phyloP scores from a whole-genome alignment of 2,113 vertebrate species.

The Istiophorus platypterus region DNA sequence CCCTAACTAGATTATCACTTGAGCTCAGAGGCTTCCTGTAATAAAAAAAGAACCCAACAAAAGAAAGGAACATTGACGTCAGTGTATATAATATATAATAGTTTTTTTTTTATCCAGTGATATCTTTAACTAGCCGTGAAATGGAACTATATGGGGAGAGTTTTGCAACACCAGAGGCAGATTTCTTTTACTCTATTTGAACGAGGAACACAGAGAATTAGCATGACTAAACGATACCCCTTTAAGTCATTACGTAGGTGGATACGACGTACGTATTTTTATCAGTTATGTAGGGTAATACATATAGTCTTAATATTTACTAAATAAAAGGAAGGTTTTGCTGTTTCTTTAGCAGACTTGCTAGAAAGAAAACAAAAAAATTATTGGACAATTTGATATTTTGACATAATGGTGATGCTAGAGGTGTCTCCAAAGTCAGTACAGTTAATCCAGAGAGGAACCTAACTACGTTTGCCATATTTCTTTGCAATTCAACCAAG shows the following conservation, averaged over 20 bases:
- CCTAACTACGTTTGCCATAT: no score
- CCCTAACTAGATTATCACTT: conserved; percentile 16
- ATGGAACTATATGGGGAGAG: neutral
- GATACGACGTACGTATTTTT: neutral
- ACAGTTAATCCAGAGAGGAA: no score
- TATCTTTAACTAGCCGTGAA: conserved; percentile 28
- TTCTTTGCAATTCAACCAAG: no score
- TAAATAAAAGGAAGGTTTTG: no score
- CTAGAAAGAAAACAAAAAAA: no score
- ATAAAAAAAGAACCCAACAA: conserved; percentile 25
- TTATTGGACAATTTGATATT: no score
- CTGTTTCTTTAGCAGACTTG: no score
- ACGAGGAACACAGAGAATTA: conserved; percentile 14
- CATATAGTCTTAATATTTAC: no score
- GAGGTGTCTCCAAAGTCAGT: no score
- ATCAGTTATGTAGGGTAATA: neutral
- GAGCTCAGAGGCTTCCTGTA: neutral
- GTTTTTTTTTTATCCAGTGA: conserved; percentile 3
- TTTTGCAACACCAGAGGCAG: neutral
- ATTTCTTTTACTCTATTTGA: neutral
- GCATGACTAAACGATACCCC: neutral
- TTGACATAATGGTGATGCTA: no score
- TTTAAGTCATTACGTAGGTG: neutral
- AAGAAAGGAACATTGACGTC: neutral
- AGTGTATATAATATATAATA: neutral